A percentile compares a stretch with the other conserved stretches of the same genome.
phyloP scores from a whole-genome alignment of 2,113 vertebrate species.

The Ceuthmochares aereus region DNA sequence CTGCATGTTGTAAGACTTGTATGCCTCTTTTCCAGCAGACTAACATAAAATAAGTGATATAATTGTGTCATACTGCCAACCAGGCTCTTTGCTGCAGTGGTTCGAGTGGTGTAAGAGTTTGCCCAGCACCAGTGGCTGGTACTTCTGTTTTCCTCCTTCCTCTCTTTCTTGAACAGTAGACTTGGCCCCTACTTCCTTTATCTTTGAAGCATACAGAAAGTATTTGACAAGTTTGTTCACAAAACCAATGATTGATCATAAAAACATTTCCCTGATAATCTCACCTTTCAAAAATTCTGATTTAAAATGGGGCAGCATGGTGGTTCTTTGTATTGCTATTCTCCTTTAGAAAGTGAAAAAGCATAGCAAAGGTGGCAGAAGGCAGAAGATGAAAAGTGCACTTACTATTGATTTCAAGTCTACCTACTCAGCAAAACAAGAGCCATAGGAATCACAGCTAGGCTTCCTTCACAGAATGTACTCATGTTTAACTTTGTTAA shows the following conservation, averaged over 20 bases:
- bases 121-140: background rate
- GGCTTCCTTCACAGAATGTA: background rate
- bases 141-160: background rate
- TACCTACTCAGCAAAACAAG: background rate
- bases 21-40: background rate
- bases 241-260: background rate
- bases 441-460: background rate
- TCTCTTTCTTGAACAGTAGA: background rate
- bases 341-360: background rate
- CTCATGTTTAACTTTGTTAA: background rate
- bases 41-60: background rate
- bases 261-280: background rate
- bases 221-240: background rate
- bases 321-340: background rate
- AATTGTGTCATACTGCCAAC: background rate
- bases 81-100: background rate
- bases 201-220: background rate
- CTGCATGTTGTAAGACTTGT: background rate
- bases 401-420: background rate
- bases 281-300: background rate
- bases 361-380: background rate
- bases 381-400: background rate
- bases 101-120: background rate
- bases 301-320: background rate
- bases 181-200: background rate